These are phyloP conservation scores for Cheilosia pagana DNA, from an alignment of 2,888 invertebrate genomes.

Conservation along the genomic window DNA sequence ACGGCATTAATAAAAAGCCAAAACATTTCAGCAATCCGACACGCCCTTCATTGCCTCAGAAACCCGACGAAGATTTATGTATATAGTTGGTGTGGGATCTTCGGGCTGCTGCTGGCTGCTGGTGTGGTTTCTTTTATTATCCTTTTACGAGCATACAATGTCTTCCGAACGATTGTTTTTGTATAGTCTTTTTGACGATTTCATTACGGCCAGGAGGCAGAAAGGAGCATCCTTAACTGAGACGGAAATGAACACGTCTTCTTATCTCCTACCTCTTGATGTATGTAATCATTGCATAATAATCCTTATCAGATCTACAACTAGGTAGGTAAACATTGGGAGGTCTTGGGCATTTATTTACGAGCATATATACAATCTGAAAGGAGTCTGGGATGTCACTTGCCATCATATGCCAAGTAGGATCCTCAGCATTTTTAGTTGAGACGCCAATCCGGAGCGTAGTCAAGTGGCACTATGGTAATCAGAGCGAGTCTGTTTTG, in stretches of 20 bases:
- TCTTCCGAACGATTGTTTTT: conserved; percentile 59
- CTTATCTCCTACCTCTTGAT: conserved; percentile 67
- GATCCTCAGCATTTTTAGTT: conserved; percentile 35
- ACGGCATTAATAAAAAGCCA: conserved; percentile 77
- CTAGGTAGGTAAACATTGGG: conserved; percentile 45
- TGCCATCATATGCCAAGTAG: neutral
- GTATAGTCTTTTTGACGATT: conserved; percentile 64
- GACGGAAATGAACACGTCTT: conserved; percentile 61
- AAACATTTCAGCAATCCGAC: conserved; percentile 77
- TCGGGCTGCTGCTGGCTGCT: conserved; percentile 62
- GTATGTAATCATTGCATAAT: conserved; percentile 69
- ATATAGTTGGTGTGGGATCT: conserved; percentile 67
- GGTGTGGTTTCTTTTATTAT: conserved; percentile 72
- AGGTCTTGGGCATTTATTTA: conserved; percentile 50
- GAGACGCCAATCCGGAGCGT: conserved; percentile 74
- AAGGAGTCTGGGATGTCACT: conserved; percentile 40
- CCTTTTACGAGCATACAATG: conserved; percentile 69
- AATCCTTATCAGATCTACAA: conserved; percentile 65
- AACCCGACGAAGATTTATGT: conserved; percentile 74
- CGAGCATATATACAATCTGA: neutral
- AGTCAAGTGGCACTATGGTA: conserved; percentile 76
- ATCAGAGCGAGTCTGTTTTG: conserved; percentile 77
- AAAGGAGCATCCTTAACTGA: conserved; percentile 50
- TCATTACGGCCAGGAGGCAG: conserved; percentile 53
- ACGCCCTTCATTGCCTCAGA: conserved; percentile 76